These are phyloP conservation scores for Phoebastria nigripes DNA, from an alignment of 2,797 vertebrate genomes.

Conservation along the genomic window DNA sequence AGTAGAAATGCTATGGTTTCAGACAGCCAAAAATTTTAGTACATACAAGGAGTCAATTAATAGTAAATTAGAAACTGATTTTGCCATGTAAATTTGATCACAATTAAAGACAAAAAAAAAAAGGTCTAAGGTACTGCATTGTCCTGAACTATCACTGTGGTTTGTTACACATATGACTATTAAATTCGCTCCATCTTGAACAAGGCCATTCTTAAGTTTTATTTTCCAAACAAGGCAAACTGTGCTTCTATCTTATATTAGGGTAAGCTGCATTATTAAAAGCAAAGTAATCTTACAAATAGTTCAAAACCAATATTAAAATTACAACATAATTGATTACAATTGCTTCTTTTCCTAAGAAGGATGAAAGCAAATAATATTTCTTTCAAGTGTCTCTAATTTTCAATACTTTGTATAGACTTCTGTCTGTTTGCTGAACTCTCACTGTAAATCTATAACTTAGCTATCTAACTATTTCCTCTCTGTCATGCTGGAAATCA, in stretches of 20 bases:
- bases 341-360: slow-evolving; percentile 1
- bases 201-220: not conserved
- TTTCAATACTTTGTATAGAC: not conserved
- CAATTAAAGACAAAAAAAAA: not conserved
- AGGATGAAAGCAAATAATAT: not conserved
- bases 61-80: slow-evolving; percentile 31
- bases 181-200: not conserved
- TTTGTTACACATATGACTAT: not conserved
- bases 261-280: slow-evolving; percentile 9
- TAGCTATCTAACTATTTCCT: not conserved
- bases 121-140: not conserved
- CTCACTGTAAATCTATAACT: not conserved
- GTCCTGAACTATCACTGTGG: not conserved
- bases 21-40: not conserved
- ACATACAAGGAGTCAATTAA: not conserved
- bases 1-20: not conserved
- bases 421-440: not conserved
- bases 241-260: slow-evolving; percentile 14
- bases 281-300: not conserved
- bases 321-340: slow-evolving; percentile 15
- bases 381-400: not conserved
- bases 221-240: slow-evolving; percentile 46
- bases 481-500: not conserved
- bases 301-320: not conserved
- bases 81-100: slow-evolving; percentile 1